Evolutionary conservation across 2,888 invertebrate genomes (phyloP).

Genomic region (Scaptomyza parva): DNA sequence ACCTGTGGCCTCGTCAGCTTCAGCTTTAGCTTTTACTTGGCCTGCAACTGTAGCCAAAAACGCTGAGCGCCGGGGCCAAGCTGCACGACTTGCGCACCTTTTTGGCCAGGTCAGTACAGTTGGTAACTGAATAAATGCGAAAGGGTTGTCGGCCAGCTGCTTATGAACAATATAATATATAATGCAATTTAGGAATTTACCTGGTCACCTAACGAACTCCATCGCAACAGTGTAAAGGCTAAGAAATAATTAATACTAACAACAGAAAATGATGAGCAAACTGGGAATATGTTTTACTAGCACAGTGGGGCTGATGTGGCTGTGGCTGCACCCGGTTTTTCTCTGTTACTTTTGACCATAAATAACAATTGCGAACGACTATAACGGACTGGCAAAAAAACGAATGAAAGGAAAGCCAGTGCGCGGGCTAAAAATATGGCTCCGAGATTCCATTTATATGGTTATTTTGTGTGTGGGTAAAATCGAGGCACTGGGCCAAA

Average conservation of each 20-base stretch:
- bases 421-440: conserved; percentile 48
- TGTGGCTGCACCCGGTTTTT: conserved; percentile 10
- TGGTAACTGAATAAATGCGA: conserved; percentile 20
- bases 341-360: conserved; percentile 53
- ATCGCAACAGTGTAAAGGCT: conserved; percentile 38
- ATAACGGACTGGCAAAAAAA: background rate
- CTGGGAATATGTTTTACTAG: conserved; percentile 15
- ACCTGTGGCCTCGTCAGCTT: conserved; percentile 62
- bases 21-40: conserved; percentile 18
- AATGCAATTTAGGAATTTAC: conserved; percentile 61
- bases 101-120: conserved; percentile 11
- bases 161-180: conserved; percentile 26
- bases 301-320: conserved; percentile 4
- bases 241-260: conserved; percentile 73
- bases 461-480: conserved; percentile 68
- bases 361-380: conserved; percentile 70
- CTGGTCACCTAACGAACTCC: conserved; percentile 24
- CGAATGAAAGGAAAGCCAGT: conserved; percentile 4
- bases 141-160: conserved; percentile 14
- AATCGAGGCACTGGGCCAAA: conserved; percentile 47
- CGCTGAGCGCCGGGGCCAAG: background rate
- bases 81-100: conserved; percentile 10
- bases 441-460: conserved; percentile 69
- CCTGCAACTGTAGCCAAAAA: conserved; percentile 54
- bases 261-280: conserved; percentile 46